These are phyloP conservation scores for Plebejus anna DNA, from an alignment of 2,888 invertebrate genomes.

Conservation along the genomic window DNA sequence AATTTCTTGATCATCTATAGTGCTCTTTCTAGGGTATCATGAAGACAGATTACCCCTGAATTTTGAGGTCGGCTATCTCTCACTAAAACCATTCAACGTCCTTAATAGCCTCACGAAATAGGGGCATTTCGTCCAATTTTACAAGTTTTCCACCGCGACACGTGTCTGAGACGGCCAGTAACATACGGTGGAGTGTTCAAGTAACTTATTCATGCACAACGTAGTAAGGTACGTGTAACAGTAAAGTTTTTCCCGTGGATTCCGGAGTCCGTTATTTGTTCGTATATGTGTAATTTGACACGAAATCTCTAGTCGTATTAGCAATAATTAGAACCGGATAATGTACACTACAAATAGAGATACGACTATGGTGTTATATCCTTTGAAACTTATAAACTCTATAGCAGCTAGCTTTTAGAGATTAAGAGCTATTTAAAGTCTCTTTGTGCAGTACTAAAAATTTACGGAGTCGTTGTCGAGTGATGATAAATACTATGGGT, in stretches of 20 bases:
- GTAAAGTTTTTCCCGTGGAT: constrained; percentile 12
- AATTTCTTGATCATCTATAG: no score
- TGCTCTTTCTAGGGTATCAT: background rate
- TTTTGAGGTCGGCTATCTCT: background rate
- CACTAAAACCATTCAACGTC: background rate
- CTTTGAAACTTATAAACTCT: background rate
- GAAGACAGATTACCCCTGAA: background rate
- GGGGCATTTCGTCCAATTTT: background rate
- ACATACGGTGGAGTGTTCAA: background rate
- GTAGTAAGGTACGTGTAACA: constrained; percentile 2
- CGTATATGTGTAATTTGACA: constrained; percentile 1
- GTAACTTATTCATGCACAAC: constrained; percentile 17
- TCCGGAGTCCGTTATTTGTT: background rate
- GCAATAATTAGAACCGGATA: background rate
- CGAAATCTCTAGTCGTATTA: background rate
- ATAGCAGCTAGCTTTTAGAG: no score
- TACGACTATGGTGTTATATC: background rate
- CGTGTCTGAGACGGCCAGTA: background rate
- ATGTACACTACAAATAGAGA: background rate
- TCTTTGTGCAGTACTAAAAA: no score
- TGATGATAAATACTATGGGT: no score
- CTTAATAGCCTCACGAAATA: background rate
- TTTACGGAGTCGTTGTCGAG: no score
- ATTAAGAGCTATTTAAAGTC: no score
- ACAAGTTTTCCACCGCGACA: background rate